These are phyloP conservation scores for Mactromeris polynyma DNA, from an alignment of 2,888 invertebrate species.

Conservation along the genomic window DNA sequence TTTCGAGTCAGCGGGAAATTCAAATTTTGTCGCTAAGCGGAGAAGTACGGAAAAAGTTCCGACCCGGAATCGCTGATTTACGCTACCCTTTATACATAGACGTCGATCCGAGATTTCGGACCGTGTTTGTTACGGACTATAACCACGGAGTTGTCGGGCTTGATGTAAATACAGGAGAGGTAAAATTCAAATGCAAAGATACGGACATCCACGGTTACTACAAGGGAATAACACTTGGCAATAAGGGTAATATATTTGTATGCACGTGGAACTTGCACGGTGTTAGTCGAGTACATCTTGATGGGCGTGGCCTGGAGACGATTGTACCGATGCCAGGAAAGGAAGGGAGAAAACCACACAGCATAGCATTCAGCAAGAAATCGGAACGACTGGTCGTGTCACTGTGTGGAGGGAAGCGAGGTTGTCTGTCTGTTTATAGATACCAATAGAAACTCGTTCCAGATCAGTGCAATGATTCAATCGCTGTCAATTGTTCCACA, in stretches of 20 bases:
- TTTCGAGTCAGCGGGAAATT: constrained; percentile 63
- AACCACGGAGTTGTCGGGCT: constrained; percentile 68
- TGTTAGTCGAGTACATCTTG: constrained; percentile 62
- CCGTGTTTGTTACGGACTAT: constrained; percentile 66
- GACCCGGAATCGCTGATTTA: constrained; percentile 64
- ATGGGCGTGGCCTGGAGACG: constrained; percentile 70
- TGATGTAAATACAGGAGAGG: constrained; percentile 49
- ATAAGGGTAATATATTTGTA: constrained; percentile 61
- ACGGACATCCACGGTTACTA: constrained; percentile 68
- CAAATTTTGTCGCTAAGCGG: constrained; percentile 59
- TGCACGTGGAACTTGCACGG: constrained; percentile 70
- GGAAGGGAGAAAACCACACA: constrained; percentile 65
- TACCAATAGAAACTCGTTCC: constrained; percentile 43
- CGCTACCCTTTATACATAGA: constrained; percentile 63
- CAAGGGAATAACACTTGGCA: constrained; percentile 62
- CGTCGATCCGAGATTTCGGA: constrained; percentile 57
- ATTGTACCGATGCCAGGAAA: constrained; percentile 67
- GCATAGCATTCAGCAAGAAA: constrained; percentile 62
- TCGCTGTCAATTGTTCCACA: no score
- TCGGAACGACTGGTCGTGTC: constrained; percentile 54
- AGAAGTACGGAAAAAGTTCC: constrained; percentile 52
- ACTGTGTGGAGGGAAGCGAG: constrained; percentile 62
- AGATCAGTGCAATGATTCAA: no score
- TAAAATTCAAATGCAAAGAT: constrained; percentile 68
- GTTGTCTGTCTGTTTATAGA: constrained; percentile 52